Percentiles rank a stretch among this genome's conserved stretches.
phyloP scores from a whole-genome alignment of 2,888 invertebrate genomes.

The Micropterix aruncella region DNA sequence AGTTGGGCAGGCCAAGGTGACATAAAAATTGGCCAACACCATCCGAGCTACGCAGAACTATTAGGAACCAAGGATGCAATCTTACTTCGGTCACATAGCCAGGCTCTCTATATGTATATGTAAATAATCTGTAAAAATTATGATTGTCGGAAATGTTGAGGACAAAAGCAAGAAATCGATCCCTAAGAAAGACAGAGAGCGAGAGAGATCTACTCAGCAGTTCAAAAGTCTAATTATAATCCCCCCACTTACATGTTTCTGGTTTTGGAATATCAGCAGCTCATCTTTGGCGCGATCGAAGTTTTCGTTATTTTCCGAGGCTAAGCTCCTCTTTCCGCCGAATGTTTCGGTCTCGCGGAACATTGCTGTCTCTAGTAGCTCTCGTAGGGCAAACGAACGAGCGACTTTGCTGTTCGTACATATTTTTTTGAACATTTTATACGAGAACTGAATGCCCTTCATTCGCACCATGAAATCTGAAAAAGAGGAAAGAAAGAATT shows the following conservation, averaged over 20 bases:
- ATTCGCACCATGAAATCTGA: conserved; percentile 47
- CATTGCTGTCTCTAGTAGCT: conserved; percentile 58
- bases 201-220: no score
- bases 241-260: conserved; percentile 49
- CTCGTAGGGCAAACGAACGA: conserved; percentile 55
- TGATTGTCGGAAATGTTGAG: no score
- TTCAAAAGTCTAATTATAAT: conserved; percentile 2
- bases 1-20: no score
- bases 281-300: conserved; percentile 28
- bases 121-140: no score
- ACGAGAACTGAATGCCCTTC: conserved; percentile 48
- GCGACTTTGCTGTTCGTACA: conserved; percentile 55
- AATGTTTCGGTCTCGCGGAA: conserved; percentile 55
- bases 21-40: no score
- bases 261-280: conserved; percentile 55
- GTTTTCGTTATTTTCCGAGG: conserved; percentile 20
- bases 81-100: no score
- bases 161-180: no score
- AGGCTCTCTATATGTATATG: no score
- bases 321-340: conserved; percentile 42
- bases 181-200: no score
- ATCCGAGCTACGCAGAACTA: no score
- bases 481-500: no score
- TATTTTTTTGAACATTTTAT: conserved; percentile 47
- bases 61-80: no score